Conservation (phyloP, 2,797 vertebrate species). For the Ctenopoma multispine region DNA sequence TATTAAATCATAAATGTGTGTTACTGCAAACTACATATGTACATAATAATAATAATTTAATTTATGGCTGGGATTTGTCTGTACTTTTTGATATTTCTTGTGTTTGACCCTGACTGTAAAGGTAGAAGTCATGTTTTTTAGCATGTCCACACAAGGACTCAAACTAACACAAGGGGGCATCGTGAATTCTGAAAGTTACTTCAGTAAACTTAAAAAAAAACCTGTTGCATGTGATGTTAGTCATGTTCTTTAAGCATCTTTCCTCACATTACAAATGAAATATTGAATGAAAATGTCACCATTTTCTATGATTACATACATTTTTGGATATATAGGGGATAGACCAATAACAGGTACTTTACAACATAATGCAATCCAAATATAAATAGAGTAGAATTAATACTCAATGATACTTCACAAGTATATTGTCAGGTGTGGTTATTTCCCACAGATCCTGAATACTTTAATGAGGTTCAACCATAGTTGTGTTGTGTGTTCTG, state of each 20-base stretch:
- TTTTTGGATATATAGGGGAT: neutral
- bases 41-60: neutral
- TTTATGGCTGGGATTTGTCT: neutral
- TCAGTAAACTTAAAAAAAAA: slow-evolving; percentile 32
- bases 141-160: slow-evolving; percentile 20
- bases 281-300: neutral
- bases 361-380: neutral
- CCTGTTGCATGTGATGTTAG: slow-evolving; percentile 51
- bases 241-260: neutral
- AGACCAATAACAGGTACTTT: neutral
- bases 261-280: neutral
- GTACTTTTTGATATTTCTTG: neutral
- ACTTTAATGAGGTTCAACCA: neutral
- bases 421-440: neutral
- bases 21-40: neutral
- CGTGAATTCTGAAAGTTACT: slow-evolving; percentile 58
- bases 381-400: neutral
- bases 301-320: neutral
- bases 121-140: neutral
- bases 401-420: neutral
- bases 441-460: neutral
- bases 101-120: neutral
- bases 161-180: slow-evolving; percentile 76
- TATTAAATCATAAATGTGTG: neutral
- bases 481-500: neutral